Conservation (phyloP, 1,140 invertebrate genomes). For the Lepidurus couesii region DNA sequence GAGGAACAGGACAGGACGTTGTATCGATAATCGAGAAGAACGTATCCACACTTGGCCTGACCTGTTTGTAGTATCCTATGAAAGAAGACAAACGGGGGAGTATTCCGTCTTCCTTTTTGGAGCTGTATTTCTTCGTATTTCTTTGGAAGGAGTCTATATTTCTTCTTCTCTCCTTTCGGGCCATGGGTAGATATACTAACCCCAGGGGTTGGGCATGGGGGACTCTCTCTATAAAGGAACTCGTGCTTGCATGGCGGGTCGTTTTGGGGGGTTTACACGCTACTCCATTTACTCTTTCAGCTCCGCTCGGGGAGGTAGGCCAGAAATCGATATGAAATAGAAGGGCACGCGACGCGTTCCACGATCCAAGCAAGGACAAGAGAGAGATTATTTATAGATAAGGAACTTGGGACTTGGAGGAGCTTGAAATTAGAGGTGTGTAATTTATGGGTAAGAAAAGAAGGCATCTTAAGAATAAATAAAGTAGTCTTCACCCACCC, state of each 20-base stretch:
- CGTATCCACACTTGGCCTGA: not conserved
- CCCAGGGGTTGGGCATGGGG: not conserved
- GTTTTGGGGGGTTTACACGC: not conserved
- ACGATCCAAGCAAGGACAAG: not conserved
- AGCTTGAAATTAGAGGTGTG: not conserved
- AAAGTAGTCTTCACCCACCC: not conserved
- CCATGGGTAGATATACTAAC: not conserved
- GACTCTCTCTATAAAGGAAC: not conserved
- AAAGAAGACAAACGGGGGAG: not conserved
- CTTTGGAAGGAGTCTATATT: not conserved
- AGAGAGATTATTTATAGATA: conserved; percentile 9
- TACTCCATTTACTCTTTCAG: not conserved
- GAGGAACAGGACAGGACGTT: not conserved
- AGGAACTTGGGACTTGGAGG: not conserved
- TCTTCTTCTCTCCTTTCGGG: not conserved
- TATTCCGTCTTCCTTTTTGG: not conserved
- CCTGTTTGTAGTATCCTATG: not conserved
- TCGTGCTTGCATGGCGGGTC: not conserved
- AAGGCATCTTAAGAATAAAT: not conserved
- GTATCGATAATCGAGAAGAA: not conserved
- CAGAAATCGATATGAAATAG: not conserved
- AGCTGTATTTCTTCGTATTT: not conserved
- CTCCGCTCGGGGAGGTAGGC: not conserved
- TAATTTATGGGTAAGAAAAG: conserved; percentile 1
- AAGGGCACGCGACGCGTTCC: conserved; percentile 2